phyloP scores from a whole-genome alignment of 2,888 invertebrate genomes.

The Hydroisotoma schaefferi region DNA sequence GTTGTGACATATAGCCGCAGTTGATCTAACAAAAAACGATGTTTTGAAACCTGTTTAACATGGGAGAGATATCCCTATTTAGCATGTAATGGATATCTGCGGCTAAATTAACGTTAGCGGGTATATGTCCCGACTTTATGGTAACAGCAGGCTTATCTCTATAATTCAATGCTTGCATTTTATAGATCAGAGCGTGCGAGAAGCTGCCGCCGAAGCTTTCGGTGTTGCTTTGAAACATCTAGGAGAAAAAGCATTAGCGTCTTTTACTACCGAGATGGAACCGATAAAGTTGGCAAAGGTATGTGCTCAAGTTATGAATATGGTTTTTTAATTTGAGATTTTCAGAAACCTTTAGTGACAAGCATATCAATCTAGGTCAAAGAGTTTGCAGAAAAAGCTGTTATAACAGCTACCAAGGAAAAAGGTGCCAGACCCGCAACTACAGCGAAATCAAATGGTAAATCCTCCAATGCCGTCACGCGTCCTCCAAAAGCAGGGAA shows the following conservation, averaged over 20 bases:
- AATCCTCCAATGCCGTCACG: conserved; percentile 48
- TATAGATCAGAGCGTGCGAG: conserved; percentile 82
- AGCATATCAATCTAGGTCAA: conserved; percentile 62
- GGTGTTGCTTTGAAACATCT: conserved; percentile 92
- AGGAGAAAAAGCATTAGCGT: conserved; percentile 82
- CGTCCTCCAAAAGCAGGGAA: conserved; percentile 15
- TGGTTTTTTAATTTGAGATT: neutral
- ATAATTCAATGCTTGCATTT: no score
- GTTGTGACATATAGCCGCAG: no score
- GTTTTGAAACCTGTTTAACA: no score
- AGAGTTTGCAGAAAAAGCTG: conserved; percentile 89
- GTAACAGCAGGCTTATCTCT: no score
- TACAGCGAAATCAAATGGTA: conserved; percentile 57
- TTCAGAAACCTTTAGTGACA: neutral
- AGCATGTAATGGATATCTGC: no score
- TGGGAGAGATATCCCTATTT: no score
- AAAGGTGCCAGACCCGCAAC: conserved; percentile 62
- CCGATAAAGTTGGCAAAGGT: conserved; percentile 83
- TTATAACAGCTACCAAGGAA: conserved; percentile 62
- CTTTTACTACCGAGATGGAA: conserved; percentile 85
- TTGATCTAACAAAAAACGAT: no score
- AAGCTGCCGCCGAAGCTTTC: conserved; percentile 86
- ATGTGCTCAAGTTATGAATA: conserved; percentile 16
- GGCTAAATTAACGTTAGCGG: no score
- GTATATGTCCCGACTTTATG: no score